These are phyloP conservation scores for Cacatua alba DNA, from an alignment of 2,113 vertebrate species.

Conservation along the genomic window DNA sequence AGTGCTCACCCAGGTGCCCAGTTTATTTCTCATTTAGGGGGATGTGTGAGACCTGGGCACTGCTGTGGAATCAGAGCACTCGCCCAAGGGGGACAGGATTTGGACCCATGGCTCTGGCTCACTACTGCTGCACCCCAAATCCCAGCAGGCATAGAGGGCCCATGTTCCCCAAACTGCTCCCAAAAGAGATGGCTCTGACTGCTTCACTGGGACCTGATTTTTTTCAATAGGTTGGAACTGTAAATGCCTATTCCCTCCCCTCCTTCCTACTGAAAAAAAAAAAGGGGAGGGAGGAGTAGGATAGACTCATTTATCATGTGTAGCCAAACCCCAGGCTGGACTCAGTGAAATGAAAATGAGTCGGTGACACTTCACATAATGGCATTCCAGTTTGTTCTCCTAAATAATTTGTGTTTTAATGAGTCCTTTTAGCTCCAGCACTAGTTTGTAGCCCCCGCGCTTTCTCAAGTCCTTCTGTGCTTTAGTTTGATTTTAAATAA, in stretches of 20 bases:
- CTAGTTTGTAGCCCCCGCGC: constrained; percentile 69
- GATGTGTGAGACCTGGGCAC: rapidly evolving
- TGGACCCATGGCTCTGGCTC: not conserved
- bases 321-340: not conserved
- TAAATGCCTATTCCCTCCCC: not conserved
- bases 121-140: not conserved
- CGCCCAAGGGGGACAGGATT: not conserved
- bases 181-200: not conserved
- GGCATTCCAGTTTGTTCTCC: constrained; percentile 15
- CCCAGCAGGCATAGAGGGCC: not conserved
- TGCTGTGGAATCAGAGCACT: not conserved
- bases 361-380: not conserved
- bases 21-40: not conserved
- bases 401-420: constrained; percentile 55
- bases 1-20: not conserved
- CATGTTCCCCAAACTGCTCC: rapidly evolving
- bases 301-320: constrained; percentile 22
- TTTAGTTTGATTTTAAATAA: not conserved
- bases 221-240: not conserved
- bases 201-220: not conserved
- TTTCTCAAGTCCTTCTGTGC: not conserved
- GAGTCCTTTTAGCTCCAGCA: constrained; percentile 62
- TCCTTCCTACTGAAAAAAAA: not conserved
- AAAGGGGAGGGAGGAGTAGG: not conserved
- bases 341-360: constrained; percentile 37